A percentile compares a stretch with the other conserved stretches of the same genome.
These are phyloP conservation scores for Amorpha juglandis DNA, from an alignment of 2,888 invertebrate genomes.

Conservation along the genomic window DNA sequence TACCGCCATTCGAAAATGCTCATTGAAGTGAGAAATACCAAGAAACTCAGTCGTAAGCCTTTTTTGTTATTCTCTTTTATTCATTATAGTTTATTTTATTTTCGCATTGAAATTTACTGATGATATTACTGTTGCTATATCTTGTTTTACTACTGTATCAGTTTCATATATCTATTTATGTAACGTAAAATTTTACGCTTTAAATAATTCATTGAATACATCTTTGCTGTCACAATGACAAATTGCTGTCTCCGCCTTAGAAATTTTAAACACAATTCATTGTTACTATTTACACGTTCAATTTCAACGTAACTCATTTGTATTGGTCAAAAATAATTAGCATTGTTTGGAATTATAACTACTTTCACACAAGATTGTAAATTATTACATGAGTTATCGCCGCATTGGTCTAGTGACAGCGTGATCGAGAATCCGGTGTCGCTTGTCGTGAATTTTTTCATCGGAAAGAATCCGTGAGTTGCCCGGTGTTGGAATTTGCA, in stretches of 20 bases:
- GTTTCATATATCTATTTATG: neutral
- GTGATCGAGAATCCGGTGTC: too few species aligned
- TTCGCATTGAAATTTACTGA: too few species aligned
- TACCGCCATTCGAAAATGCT: too few species aligned
- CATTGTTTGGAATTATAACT: neutral
- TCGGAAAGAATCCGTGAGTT: too few species aligned
- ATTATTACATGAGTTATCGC: too few species aligned
- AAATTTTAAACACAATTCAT: neutral
- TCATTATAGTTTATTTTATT: too few species aligned
- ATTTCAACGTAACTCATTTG: neutral
- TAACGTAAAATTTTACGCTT: neutral
- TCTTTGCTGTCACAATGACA: conserved; percentile 1
- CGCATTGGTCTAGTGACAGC: too few species aligned
- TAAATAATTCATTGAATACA: neutral
- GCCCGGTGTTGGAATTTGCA: too few species aligned
- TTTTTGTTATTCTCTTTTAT: too few species aligned
- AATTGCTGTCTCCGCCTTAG: neutral
- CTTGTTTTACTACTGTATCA: neutral
- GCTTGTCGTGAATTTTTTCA: too few species aligned
- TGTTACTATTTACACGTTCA: neutral
- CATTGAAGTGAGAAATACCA: too few species aligned
- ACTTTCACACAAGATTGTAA: neutral
- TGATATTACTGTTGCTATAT: neutral
- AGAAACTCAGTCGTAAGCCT: too few species aligned
- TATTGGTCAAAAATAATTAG: neutral